Percentiles rank a stretch among this genome's conserved stretches.
These are phyloP conservation scores for Arion vulgaris DNA, from an alignment of 1,140 invertebrate species.

Conservation along the genomic window DNA sequence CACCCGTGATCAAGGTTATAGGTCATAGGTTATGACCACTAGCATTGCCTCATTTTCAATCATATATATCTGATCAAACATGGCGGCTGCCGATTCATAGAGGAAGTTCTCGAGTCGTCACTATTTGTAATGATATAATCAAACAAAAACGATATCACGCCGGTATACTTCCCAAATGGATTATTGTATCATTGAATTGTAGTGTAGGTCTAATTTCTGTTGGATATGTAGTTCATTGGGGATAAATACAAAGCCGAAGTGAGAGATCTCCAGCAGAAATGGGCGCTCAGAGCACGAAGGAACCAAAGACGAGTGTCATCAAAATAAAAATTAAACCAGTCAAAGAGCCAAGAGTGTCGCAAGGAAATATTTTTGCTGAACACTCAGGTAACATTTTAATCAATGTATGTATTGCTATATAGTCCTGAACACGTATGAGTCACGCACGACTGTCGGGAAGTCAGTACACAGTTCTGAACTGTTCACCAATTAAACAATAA, in stretches of 20 bases:
- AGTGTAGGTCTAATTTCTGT: background rate
- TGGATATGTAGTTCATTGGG: slow-evolving; percentile 3
- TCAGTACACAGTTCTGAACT: too few species aligned
- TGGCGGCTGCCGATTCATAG: background rate
- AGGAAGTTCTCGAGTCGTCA: background rate
- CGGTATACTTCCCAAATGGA: background rate
- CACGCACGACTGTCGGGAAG: too few species aligned
- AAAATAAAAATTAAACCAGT: background rate
- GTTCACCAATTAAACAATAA: too few species aligned
- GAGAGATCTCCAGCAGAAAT: background rate
- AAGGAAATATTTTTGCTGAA: slow-evolving; percentile 13
- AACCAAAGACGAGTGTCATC: background rate
- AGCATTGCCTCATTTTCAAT: slow-evolving; percentile 28
- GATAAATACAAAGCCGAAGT: background rate
- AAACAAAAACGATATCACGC: background rate
- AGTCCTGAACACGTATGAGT: too few species aligned
- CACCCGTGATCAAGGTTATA: background rate
- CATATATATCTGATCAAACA: slow-evolving; percentile 18
- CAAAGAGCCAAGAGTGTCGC: slow-evolving; percentile 4
- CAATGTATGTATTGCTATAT: too few species aligned
- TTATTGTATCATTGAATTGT: background rate
- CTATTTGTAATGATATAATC: background rate
- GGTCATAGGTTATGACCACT: slow-evolving; percentile 7
- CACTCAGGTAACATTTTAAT: slow-evolving; percentile 8
- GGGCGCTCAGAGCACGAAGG: slow-evolving; percentile 2